These are phyloP conservation scores for Prorops nasuta DNA, from an alignment of 1,140 invertebrate genomes.

Conservation along the genomic window DNA sequence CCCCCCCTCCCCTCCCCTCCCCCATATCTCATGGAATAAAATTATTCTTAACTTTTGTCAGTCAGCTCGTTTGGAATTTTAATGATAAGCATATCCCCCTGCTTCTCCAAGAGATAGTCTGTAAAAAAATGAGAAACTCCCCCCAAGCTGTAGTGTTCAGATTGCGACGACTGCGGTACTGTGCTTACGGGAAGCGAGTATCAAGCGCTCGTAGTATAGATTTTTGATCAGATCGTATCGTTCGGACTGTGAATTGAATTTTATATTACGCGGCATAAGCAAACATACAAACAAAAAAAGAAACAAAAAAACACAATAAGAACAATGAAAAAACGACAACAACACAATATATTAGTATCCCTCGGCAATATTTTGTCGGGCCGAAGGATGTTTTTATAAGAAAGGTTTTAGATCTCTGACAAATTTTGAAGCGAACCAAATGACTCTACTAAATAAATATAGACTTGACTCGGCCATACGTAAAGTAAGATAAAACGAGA, in stretches of 20 bases:
- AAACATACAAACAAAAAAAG: constrained; percentile 8
- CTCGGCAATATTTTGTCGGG: constrained; percentile 54
- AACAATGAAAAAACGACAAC: constrained; percentile 31
- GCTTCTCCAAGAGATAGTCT: not conserved
- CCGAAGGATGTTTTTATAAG: constrained; percentile 52
- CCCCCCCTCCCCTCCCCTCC: no score
- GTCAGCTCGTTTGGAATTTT: no score
- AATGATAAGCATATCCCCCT: no score
- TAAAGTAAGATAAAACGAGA: constrained; percentile 35
- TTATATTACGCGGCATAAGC: constrained; percentile 11
- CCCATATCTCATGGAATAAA: no score
- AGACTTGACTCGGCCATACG: constrained; percentile 44
- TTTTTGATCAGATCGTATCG: constrained; percentile 41
- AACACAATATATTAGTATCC: constrained; percentile 47
- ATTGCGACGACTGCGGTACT: constrained; percentile 38
- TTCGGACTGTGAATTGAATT: constrained; percentile 36
- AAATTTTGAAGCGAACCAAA: constrained; percentile 39
- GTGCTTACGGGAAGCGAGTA: constrained; percentile 7
- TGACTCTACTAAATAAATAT: constrained; percentile 30
- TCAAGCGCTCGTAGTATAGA: constrained; percentile 15
- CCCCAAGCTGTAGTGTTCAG: constrained; percentile 47
- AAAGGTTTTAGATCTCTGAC: constrained; percentile 39
- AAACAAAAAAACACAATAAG: constrained; percentile 7
- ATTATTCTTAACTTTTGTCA: no score
- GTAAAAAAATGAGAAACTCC: not conserved